Conservation (phyloP, 1,140 invertebrate genomes). For the Drosophila rufa region DNA sequence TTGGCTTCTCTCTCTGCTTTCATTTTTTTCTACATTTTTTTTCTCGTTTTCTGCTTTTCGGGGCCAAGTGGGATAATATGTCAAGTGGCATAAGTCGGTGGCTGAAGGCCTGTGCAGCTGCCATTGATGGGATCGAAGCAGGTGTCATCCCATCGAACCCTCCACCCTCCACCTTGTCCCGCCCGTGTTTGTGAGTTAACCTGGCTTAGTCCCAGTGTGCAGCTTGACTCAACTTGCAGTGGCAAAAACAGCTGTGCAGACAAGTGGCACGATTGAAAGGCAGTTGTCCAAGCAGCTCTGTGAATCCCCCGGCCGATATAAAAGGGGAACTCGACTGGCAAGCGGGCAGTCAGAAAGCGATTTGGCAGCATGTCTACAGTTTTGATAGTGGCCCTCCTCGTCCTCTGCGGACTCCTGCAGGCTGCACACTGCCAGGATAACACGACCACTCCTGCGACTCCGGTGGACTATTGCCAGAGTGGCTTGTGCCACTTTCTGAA, state of each 20-base stretch:
- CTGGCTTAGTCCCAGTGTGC: constrained; percentile 36
- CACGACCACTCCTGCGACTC: background rate
- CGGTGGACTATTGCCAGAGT: constrained; percentile 51
- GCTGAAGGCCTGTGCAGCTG: constrained; percentile 55
- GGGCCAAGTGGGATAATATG: constrained; percentile 69
- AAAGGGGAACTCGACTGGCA: constrained; percentile 36
- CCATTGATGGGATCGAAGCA: constrained; percentile 66
- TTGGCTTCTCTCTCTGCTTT: constrained; percentile 36
- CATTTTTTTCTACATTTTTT: constrained; percentile 17
- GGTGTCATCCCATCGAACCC: constrained; percentile 55
- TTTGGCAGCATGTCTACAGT: constrained; percentile 16
- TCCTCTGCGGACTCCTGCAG: constrained; percentile 8
- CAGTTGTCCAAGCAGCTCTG: constrained; percentile 54
- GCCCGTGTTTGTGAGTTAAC: constrained; percentile 31
- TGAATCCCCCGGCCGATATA: constrained; percentile 40
- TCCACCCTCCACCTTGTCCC: background rate
- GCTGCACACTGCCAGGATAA: constrained; percentile 10
- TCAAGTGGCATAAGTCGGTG: constrained; percentile 53
- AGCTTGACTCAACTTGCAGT: constrained; percentile 33
- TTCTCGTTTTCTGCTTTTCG: constrained; percentile 19
- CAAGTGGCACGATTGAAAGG: constrained; percentile 54
- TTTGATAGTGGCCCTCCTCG: constrained; percentile 1
- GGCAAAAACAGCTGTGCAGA: constrained; percentile 43
- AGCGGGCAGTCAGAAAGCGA: constrained; percentile 28
- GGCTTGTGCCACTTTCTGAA: constrained; percentile 38